A percentile compares a stretch with the other conserved stretches of the same genome.
Evolutionary conservation across 1,140 invertebrate genomes (phyloP).

Genomic region (Nylanderia fulva): DNA sequence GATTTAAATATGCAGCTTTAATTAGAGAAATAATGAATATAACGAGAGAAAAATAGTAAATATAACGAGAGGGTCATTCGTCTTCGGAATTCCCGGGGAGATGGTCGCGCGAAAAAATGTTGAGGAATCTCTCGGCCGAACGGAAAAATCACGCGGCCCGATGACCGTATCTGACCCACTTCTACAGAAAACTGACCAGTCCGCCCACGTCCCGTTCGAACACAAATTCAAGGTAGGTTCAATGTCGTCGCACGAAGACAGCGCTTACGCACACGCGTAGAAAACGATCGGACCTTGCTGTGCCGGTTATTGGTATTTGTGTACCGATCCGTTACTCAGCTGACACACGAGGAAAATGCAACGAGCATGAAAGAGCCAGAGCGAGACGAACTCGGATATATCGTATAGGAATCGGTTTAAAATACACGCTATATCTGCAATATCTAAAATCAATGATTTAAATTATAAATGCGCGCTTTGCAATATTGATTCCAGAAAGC

Average conservation of each 20-base stretch:
- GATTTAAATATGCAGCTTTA: too few species aligned
- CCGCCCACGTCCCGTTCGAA: slow-evolving; percentile 80
- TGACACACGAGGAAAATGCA: slow-evolving; percentile 67
- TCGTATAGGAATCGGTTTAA: neutral
- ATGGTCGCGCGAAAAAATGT: slow-evolving; percentile 28
- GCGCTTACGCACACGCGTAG: slow-evolving; percentile 19
- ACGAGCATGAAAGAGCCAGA: slow-evolving; percentile 41
- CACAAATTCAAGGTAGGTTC: slow-evolving; percentile 81
- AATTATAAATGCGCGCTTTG: neutral
- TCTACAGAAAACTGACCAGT: slow-evolving; percentile 81
- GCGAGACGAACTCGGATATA: slow-evolving; percentile 2
- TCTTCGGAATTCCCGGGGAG: neutral
- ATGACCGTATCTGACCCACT: slow-evolving; percentile 83
- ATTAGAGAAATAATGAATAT: neutral
- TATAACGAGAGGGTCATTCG: neutral
- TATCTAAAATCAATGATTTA: neutral
- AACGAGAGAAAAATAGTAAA: neutral
- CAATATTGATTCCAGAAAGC: neutral
- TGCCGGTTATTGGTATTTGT: slow-evolving; percentile 61
- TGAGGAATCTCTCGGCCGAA: slow-evolving; percentile 38
- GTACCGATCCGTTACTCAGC: slow-evolving; percentile 73
- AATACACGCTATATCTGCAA: neutral
- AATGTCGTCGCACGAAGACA: slow-evolving; percentile 79
- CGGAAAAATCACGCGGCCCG: slow-evolving; percentile 70
- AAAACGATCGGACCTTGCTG: slow-evolving; percentile 38